Evolutionary conservation across 2,797 vertebrate genomes (phyloP).

Genomic region (Rhinogobio ventralis): DNA sequence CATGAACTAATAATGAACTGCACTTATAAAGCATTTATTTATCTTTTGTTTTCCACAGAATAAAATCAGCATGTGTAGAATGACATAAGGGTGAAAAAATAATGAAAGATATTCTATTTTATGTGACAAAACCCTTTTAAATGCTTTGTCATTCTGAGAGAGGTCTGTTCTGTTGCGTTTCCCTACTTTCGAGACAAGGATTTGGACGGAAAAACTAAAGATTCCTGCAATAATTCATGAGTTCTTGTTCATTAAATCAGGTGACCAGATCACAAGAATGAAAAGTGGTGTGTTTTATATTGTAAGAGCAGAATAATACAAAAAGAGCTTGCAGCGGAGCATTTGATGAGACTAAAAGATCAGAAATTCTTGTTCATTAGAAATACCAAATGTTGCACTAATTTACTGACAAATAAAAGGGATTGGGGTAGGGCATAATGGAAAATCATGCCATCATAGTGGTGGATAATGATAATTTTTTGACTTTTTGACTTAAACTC

Average conservation of each 20-base stretch:
- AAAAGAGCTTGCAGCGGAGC: not conserved
- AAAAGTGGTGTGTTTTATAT: not conserved
- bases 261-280: not conserved
- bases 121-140: not conserved
- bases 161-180: not conserved
- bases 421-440: not conserved
- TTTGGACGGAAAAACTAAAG: not conserved
- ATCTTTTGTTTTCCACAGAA: not conserved
- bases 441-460: not conserved
- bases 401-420: not conserved
- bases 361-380: not conserved
- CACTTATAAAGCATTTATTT: too few species aligned
- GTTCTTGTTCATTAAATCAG: not conserved
- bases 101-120: not conserved
- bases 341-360: not conserved
- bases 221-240: not conserved
- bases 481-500: not conserved
- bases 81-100: not conserved
- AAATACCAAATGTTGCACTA: not conserved
- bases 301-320: not conserved
- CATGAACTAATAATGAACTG: too few species aligned
- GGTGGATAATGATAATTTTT: not conserved
- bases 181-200: not conserved
- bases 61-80: not conserved
- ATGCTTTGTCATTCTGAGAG: not conserved